A percentile compares a stretch with the other conserved stretches of the same genome.
Conservation (phyloP, 2,888 invertebrate species). For the Eulithis prunata region DNA sequence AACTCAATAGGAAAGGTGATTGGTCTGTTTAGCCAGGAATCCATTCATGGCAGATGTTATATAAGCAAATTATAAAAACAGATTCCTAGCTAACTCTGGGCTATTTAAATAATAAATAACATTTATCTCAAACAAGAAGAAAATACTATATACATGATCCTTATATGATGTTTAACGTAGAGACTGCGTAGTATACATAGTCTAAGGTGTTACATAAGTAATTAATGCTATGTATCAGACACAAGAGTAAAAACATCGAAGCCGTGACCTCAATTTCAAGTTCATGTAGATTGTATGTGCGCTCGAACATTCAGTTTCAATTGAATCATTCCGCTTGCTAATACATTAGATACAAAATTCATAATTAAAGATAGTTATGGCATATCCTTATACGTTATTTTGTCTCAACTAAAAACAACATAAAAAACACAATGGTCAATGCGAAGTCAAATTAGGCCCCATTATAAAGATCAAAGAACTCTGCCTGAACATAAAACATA, state of each 20-base stretch:
- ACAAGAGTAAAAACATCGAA: constrained; percentile 27
- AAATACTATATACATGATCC: background rate
- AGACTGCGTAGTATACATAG: background rate
- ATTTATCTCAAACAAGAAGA: constrained; percentile 6
- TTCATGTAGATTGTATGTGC: constrained; percentile 27
- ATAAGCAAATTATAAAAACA: too few relatives aligned
- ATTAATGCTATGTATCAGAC: constrained; percentile 8
- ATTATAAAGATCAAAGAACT: too few relatives aligned
- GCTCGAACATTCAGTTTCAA: constrained; percentile 23
- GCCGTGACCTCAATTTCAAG: constrained; percentile 41
- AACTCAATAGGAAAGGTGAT: background rate
- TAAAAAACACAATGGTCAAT: background rate
- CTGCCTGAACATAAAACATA: too few relatives aligned
- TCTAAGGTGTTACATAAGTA: constrained; percentile 20
- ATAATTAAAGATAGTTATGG: constrained; percentile 12
- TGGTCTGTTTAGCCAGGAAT: background rate
- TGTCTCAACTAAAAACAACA: background rate
- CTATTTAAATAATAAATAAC: background rate
- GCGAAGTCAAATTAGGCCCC: background rate
- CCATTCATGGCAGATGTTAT: too few relatives aligned
- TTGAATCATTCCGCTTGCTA: constrained; percentile 20
- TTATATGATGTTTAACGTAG: too few relatives aligned
- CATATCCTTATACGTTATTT: background rate
- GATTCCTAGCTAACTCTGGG: too few relatives aligned
- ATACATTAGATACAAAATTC: constrained; percentile 19